Percentiles rank a stretch among this genome's conserved stretches.
Conservation (phyloP, 2,888 invertebrate species). For the Tetheella fluctuosa region DNA sequence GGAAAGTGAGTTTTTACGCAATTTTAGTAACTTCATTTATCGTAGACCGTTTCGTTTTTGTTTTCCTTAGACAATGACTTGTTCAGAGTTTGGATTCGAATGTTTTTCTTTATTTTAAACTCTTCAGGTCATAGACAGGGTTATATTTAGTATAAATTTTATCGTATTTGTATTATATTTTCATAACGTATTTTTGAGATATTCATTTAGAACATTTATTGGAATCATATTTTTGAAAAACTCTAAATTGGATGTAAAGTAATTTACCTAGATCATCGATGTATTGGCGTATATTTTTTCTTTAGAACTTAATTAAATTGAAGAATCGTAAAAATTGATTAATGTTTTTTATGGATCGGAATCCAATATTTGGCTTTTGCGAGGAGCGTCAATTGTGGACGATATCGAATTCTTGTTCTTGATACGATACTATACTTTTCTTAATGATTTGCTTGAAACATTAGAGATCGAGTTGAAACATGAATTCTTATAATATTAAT, state of each 20-base stretch:
- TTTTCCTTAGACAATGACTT: slow-evolving; percentile 71
- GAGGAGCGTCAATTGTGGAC: slow-evolving; percentile 32
- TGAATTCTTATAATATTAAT: slow-evolving; percentile 47
- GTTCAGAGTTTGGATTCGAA: slow-evolving; percentile 76
- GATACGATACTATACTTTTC: slow-evolving; percentile 36
- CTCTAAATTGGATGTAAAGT: slow-evolving; percentile 76
- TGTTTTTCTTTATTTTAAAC: slow-evolving; percentile 69
- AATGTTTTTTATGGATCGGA: slow-evolving; percentile 33
- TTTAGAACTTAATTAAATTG: slow-evolving; percentile 23
- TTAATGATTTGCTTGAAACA: slow-evolving; percentile 33
- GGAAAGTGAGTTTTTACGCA: slow-evolving; percentile 19
- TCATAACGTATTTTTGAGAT: slow-evolving; percentile 84
- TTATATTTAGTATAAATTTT: slow-evolving; percentile 85
- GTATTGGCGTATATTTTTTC: slow-evolving; percentile 61
- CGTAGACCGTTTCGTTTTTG: slow-evolving; percentile 26
- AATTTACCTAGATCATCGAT: slow-evolving; percentile 72
- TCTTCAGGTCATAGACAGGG: slow-evolving; percentile 85
- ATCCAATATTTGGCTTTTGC: slow-evolving; percentile 38
- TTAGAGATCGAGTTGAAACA: slow-evolving; percentile 50
- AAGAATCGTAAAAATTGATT: slow-evolving; percentile 38
- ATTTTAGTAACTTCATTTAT: slow-evolving; percentile 26
- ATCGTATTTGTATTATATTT: slow-evolving; percentile 84
- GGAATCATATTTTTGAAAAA: slow-evolving; percentile 82
- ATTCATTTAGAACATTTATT: slow-evolving; percentile 82
- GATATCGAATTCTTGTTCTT: slow-evolving; percentile 25